Conservation (phyloP, 2,888 invertebrate genomes). For the Augochlorella aurata region DNA sequence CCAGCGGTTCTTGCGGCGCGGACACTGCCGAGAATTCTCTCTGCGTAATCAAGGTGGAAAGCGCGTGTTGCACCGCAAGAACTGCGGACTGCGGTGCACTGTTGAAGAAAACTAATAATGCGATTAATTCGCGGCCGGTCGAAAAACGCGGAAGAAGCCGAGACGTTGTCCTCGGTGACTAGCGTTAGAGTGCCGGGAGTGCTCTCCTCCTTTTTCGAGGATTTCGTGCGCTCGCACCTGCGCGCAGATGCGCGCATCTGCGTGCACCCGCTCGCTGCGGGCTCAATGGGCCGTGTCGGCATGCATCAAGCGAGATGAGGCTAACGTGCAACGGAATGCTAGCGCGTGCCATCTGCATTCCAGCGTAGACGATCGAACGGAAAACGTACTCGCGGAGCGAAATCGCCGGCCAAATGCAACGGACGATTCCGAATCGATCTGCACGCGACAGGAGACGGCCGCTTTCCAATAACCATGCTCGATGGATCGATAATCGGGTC, state of each 20-base stretch:
- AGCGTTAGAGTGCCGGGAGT: too few species aligned
- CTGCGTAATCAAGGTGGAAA: conserved; percentile 13
- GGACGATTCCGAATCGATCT: not conserved
- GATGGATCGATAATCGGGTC: not conserved
- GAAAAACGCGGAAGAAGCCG: conserved; percentile 14
- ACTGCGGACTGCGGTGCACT: not conserved
- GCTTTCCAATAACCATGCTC: conserved; percentile 1
- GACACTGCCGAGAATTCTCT: not conserved
- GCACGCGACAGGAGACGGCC: not conserved
- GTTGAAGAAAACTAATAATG: not conserved
- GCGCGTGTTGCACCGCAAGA: not conserved
- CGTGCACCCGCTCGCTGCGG: conserved; percentile 40
- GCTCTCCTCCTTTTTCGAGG: conserved; percentile 7
- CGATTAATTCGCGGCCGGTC: conserved; percentile 9
- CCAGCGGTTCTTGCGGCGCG: conserved; percentile 9
- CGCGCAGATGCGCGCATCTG: conserved; percentile 30
- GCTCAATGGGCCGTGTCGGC: conserved; percentile 64
- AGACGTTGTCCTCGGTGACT: not conserved
- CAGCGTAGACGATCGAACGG: not conserved
- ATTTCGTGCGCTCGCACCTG: conserved; percentile 29
- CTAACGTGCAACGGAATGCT: conserved; percentile 49
- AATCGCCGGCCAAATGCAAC: conserved; percentile 20
- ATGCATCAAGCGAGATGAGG: conserved; percentile 57
- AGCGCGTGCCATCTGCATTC: conserved; percentile 43
- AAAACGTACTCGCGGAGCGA: not conserved